Percentiles rank a stretch among this genome's conserved stretches.
Evolutionary conservation across 2,113 vertebrate species (phyloP).

Genomic region (Ploceus nigricollis): DNA sequence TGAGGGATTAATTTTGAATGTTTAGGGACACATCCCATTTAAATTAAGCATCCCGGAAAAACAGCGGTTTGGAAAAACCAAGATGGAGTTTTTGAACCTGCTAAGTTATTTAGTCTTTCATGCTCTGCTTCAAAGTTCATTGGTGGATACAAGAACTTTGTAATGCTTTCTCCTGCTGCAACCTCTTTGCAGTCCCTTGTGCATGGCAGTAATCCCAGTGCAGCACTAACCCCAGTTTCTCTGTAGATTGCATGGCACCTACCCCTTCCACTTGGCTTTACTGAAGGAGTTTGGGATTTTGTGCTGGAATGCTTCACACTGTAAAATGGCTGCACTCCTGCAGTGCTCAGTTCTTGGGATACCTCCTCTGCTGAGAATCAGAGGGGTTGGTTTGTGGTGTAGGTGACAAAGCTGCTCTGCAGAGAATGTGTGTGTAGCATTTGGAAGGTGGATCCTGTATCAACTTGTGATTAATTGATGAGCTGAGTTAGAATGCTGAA

Average conservation of each 20-base stretch:
- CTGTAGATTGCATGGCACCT: constrained; percentile 1
- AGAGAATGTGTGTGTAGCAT: accelerated
- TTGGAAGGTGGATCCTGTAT: neutral
- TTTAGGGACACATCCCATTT: neutral
- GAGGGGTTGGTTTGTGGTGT: neutral
- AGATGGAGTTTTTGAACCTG: constrained; percentile 42
- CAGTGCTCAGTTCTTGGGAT: neutral
- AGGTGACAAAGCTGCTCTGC: neutral
- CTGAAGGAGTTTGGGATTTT: neutral
- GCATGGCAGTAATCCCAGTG: neutral
- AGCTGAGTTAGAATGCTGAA: neutral
- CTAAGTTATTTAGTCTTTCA: neutral
- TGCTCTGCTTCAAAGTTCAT: constrained; percentile 8
- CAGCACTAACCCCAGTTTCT: neutral
- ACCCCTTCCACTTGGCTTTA: neutral
- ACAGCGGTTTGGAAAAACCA: neutral
- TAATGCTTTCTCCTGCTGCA: neutral
- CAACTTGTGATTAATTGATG: neutral
- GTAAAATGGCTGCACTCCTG: neutral
- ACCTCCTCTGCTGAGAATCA: neutral
- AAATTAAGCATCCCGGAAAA: neutral
- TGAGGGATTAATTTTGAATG: neutral
- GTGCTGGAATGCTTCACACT: neutral
- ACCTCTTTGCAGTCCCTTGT: neutral
- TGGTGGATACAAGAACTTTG: constrained; percentile 6